Percentiles rank a stretch among this genome's conserved stretches.
phyloP scores from a whole-genome alignment of 2,797 vertebrate genomes.

The Cirrhinus mrigala region DNA sequence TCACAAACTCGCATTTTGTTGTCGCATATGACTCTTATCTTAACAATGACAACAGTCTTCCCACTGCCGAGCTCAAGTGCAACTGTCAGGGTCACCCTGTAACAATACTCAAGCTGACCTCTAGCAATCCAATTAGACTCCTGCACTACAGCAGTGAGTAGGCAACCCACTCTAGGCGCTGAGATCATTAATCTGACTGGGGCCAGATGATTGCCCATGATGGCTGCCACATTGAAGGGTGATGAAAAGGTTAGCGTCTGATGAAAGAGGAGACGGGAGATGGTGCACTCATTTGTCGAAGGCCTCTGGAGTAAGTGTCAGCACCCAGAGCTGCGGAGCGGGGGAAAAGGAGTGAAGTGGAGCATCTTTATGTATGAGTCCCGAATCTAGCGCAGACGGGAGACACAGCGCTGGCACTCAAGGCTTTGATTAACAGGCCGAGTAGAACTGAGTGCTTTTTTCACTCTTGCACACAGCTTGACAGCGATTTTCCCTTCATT shows the following conservation, averaged over 20 bases:
- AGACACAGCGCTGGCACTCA: conserved; percentile 36
- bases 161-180: conserved; percentile 41
- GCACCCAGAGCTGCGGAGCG: conserved; percentile 43
- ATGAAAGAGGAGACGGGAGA: conserved; percentile 67
- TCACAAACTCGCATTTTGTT: conserved; percentile 26
- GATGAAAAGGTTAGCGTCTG: conserved; percentile 77
- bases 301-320: conserved; percentile 62
- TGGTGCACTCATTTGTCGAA: conserved; percentile 77
- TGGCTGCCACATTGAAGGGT: conserved; percentile 68
- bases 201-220: conserved; percentile 72
- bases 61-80: conserved; percentile 22
- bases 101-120: conserved; percentile 55
- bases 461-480: conserved; percentile 68
- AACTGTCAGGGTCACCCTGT: conserved; percentile 50
- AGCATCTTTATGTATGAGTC: conserved; percentile 79
- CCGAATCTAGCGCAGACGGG: conserved; percentile 29
- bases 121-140: conserved; percentile 58
- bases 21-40: conserved; percentile 29
- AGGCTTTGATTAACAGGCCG: conserved; percentile 61
- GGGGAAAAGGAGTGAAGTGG: conserved; percentile 33
- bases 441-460: conserved; percentile 65
- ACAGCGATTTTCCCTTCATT: conserved; percentile 78
- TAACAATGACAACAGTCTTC: conserved; percentile 13
- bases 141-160: conserved; percentile 46
- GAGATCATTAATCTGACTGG: conserved; percentile 71